These are phyloP conservation scores for Clarias fuscus DNA, from an alignment of 2,797 vertebrate species.

Conservation along the genomic window DNA sequence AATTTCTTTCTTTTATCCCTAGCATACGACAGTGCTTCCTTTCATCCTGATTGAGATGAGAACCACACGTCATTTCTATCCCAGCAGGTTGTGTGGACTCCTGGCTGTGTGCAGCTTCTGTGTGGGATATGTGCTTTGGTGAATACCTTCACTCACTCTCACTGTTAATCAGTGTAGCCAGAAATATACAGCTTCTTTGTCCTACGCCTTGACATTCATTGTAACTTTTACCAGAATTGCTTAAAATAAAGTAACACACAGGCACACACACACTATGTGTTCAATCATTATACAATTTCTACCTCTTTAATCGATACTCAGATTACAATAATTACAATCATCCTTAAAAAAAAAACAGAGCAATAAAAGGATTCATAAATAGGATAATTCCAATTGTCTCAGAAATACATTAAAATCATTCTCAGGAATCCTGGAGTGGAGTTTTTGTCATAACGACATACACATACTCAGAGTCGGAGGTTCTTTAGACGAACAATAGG, in stretches of 20 bases:
- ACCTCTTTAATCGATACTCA: neutral
- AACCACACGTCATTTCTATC: conserved; percentile 92
- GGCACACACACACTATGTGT: too few relatives aligned
- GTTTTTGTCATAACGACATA: neutral
- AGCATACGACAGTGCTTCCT: conserved; percentile 97
- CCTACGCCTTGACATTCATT: neutral
- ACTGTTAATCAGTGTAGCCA: neutral
- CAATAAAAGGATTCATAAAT: neutral
- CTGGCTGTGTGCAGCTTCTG: conserved; percentile 86
- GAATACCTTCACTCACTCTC: conserved; percentile 56
- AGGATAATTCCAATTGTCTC: neutral
- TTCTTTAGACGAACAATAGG: conserved; percentile 40
- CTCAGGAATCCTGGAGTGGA: neutral
- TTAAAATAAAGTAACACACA: neutral
- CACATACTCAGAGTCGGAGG: neutral
- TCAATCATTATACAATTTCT: neutral
- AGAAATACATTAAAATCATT: neutral
- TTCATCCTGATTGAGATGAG: conserved; percentile 99
- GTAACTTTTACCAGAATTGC: neutral
- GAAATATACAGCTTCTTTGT: too few relatives aligned
- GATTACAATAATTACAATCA: neutral
- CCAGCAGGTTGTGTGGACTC: conserved; percentile 87
- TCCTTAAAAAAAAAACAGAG: neutral
- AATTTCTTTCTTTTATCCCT: conserved; percentile 48
- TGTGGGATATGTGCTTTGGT: conserved; percentile 93